Evolutionary conservation across 92 coral and sea anemone genomes (phyloP).

Genomic region (Zoanthus gigantus): DNA sequence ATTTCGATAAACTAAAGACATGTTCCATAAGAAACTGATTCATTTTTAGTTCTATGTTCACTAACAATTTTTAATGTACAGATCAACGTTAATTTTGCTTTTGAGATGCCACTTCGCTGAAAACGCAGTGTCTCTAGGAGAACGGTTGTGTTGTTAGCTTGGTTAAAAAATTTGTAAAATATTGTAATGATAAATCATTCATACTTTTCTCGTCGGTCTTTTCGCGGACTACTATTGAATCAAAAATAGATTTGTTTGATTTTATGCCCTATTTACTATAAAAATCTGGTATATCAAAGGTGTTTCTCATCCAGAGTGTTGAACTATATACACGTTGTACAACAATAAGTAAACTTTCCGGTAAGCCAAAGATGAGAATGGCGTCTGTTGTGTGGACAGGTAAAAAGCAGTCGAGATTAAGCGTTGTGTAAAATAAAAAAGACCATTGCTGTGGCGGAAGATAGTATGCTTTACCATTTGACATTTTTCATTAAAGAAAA

Average conservation of each 20-base stretch:
- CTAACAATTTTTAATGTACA: too few relatives aligned
- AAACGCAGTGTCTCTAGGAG: not conserved
- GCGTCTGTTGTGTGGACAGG: not conserved
- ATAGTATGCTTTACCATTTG: not conserved
- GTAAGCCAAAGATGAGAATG: not conserved
- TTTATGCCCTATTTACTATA: not conserved
- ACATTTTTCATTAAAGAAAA: not conserved
- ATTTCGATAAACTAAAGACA: not conserved
- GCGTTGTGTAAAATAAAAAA: not conserved
- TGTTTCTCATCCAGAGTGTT: not conserved
- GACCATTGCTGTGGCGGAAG: not conserved
- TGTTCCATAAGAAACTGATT: not conserved
- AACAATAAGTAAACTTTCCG: too few relatives aligned
- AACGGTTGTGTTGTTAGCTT: not conserved
- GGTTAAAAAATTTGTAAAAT: not conserved
- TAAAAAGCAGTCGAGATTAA: not conserved
- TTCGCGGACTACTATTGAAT: not conserved
- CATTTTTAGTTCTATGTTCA: not conserved
- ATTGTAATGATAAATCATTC: not conserved
- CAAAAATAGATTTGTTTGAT: not conserved
- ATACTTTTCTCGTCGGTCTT: not conserved
- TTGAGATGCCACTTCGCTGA: not conserved
- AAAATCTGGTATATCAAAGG: not conserved
- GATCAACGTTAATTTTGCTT: too few relatives aligned
- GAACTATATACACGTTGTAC: not conserved